Percentiles rank a stretch among this genome's conserved stretches.
phyloP scores from a whole-genome alignment of 1,140 invertebrate genomes.

The Platyura marginata region DNA sequence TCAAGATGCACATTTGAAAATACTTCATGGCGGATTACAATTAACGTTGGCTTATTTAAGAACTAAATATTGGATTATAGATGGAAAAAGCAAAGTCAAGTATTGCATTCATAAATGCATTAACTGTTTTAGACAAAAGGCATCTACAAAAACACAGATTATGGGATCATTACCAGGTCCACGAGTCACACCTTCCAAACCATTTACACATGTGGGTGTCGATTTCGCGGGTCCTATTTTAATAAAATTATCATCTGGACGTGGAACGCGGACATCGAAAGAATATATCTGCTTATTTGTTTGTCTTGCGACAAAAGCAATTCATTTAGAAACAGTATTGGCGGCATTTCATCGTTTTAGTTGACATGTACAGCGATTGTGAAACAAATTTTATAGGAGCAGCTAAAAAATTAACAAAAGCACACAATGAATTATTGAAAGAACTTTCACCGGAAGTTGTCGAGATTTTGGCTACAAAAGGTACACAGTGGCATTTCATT shows the following conservation, averaged over 20 bases:
- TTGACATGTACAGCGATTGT: conserved; percentile 8
- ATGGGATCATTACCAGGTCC: neutral
- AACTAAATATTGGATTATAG: conserved; percentile 11
- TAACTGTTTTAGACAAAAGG: neutral
- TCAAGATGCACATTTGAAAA: conserved; percentile 2
- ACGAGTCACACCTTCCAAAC: conserved; percentile 9
- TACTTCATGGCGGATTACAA: conserved; percentile 8
- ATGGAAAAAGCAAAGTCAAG: conserved; percentile 6
- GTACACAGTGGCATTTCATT: conserved; percentile 9
- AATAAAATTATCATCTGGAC: conserved; percentile 5
- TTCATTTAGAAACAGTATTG: conserved; percentile 18
- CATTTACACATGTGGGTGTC: conserved; percentile 12
- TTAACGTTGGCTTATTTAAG: conserved; percentile 5
- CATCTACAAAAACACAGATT: neutral
- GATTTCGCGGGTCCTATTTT: conserved; percentile 17
- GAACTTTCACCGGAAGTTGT: neutral
- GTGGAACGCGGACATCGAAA: conserved; percentile 11
- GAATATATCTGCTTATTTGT: conserved; percentile 21
- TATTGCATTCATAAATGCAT: neutral
- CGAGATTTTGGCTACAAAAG: neutral
- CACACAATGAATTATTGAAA: neutral
- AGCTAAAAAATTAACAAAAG: neutral
- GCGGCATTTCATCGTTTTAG: conserved; percentile 19
- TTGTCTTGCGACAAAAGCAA: conserved; percentile 14
- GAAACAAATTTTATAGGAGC: neutral